These are phyloP conservation scores for Samia ricini DNA, from an alignment of 1,140 invertebrate species.

Conservation along the genomic window DNA sequence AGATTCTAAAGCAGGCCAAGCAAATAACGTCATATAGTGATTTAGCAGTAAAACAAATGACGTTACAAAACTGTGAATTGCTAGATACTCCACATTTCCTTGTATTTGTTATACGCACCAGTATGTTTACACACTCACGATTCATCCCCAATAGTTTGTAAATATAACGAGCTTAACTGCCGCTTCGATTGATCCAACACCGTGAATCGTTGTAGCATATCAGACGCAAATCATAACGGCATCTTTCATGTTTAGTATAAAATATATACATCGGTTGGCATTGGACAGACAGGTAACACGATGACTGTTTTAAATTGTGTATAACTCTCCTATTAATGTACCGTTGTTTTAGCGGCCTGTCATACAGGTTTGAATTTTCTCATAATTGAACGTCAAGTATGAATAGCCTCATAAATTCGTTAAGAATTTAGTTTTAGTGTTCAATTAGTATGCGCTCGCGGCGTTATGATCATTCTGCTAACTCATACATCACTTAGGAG, in stretches of 20 bases:
- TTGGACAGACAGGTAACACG: background rate
- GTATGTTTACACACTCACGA: background rate
- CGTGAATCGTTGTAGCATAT: background rate
- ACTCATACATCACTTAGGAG: background rate
- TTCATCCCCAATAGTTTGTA: background rate
- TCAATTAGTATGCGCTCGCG: background rate
- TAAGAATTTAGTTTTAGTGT: background rate
- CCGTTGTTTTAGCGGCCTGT: conserved; percentile 20
- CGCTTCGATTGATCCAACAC: background rate
- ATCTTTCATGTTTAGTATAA: background rate
- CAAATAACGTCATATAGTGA: background rate
- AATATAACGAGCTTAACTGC: background rate
- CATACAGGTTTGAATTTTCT: conserved; percentile 8
- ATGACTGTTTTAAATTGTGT: conserved; percentile 1
- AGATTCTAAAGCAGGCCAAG: background rate
- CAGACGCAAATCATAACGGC: conserved; percentile 3
- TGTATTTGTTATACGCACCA: background rate
- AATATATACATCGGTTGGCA: background rate
- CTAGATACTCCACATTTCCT: background rate
- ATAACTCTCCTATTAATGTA: conserved; percentile 12
- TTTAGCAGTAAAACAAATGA: background rate
- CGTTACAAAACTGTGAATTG: background rate
- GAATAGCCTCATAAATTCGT: conserved; percentile 1
- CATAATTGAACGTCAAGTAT: conserved; percentile 13
- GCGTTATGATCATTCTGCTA: background rate